Evolutionary conservation across 2,888 invertebrate species (phyloP).

Genomic region (Auanema sp.): DNA sequence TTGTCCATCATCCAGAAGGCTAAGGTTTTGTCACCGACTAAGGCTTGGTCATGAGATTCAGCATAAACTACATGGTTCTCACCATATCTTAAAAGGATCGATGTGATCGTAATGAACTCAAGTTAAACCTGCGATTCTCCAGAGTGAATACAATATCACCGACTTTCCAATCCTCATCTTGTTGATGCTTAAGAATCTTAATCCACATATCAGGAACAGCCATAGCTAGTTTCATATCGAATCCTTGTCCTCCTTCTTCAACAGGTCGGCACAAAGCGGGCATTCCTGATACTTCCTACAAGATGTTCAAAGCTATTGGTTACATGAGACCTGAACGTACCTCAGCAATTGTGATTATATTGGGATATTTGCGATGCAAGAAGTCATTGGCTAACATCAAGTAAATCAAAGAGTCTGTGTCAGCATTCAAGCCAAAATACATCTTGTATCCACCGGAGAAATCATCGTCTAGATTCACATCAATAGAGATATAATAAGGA

Average conservation of each 20-base stretch:
- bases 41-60: conserved; percentile 96
- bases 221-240: conserved; percentile 94
- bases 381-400: conserved; percentile 90
- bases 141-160: conserved; percentile 87
- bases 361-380: conserved; percentile 77
- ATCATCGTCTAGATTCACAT: conserved; percentile 40
- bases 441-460: conserved; percentile 47
- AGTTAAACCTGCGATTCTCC: conserved; percentile 74
- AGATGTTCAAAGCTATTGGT: no score
- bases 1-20: conserved; percentile 82
- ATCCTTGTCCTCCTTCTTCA: conserved; percentile 87
- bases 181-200: conserved; percentile 68
- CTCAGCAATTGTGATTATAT: conserved; percentile 88
- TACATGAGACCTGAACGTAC: conserved; percentile 68
- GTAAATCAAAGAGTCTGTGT: conserved; percentile 92
- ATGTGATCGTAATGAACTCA: neutral
- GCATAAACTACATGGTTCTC: conserved; percentile 96
- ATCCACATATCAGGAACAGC: conserved; percentile 99
- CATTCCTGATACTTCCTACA: conserved; percentile 95
- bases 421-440: conserved; percentile 92
- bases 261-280: conserved; percentile 92
- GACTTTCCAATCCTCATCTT: conserved; percentile 92
- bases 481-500: neutral
- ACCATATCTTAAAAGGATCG: conserved; percentile 74
- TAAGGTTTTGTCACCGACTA: conserved; percentile 96